These are phyloP conservation scores for Conus canariensis DNA, from an alignment of 2,888 invertebrate species.

Conservation along the genomic window DNA sequence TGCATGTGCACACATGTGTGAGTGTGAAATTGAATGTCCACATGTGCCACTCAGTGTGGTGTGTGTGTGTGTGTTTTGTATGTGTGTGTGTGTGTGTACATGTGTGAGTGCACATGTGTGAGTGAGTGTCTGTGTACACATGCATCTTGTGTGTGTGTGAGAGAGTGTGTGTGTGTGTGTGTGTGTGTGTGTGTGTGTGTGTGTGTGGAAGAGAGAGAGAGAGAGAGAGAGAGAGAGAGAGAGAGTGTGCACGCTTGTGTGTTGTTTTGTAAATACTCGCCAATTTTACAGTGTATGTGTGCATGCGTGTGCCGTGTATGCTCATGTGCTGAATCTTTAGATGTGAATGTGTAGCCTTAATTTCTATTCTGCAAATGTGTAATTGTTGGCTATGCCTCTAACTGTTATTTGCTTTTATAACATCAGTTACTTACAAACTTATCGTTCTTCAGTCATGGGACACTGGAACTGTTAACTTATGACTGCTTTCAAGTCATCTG, in stretches of 20 bases:
- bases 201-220: no score
- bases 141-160: background rate
- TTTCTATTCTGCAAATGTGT: no score
- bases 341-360: no score
- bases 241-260: background rate
- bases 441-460: no score
- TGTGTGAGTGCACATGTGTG: constrained; percentile 18
- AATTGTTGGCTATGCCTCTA: no score
- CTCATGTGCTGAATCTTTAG: no score
- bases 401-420: no score
- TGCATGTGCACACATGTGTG: constrained; percentile 10
- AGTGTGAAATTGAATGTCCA: background rate
- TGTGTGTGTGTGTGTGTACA: background rate
- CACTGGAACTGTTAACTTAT: no score
- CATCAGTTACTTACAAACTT: no score
- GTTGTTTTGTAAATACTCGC: background rate
- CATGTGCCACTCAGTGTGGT: background rate
- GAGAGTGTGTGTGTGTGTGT: constrained; percentile 5
- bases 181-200: constrained; percentile 15
- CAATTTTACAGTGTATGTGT: background rate
- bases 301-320: background rate
- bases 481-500: no score
- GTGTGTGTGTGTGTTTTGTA: constrained; percentile 5
- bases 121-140: background rate
- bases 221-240: background rate